phyloP scores from a whole-genome alignment of 2,113 vertebrate genomes.

The Phycodurus eques region DNA sequence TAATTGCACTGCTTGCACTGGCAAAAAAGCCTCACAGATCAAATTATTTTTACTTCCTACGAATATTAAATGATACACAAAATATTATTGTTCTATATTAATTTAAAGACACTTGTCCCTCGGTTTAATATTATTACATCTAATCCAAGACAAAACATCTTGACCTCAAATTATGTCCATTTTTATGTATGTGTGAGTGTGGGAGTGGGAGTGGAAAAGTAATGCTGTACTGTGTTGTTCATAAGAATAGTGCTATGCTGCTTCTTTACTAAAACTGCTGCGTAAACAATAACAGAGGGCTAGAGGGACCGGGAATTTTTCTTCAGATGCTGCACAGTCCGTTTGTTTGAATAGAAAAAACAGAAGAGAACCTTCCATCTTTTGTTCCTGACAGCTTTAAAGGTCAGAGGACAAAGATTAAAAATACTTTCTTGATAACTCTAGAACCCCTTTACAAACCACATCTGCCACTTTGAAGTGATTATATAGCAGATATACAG shows the following conservation, averaged over 20 bases:
- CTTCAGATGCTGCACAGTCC: conserved; percentile 23
- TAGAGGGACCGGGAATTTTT: conserved; percentile 17
- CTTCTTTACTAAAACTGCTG: conserved; percentile 48
- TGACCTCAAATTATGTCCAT: neutral
- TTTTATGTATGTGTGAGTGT: neutral
- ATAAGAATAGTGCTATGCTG: conserved; percentile 15
- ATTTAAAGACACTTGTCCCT: conserved; percentile 4
- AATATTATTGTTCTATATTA: neutral
- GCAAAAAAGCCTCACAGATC: conserved; percentile 1
- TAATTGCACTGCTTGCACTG: conserved; percentile 13
- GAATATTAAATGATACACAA: too few relatives aligned
- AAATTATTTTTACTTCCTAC: neutral
- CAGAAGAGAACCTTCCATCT: neutral
- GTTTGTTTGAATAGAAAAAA: conserved; percentile 6
- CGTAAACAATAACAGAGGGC: conserved; percentile 33
- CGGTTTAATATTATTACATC: neutral
- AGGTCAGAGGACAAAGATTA: too few relatives aligned
- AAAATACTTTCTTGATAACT: too few relatives aligned
- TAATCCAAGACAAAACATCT: neutral
- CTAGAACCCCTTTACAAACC: too few relatives aligned
- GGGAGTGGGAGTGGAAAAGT: neutral
- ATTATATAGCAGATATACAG: too few relatives aligned
- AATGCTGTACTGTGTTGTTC: conserved; percentile 1
- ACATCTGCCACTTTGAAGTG: too few relatives aligned
- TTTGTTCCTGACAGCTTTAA: neutral